These are phyloP conservation scores for Hypomecis atomaria DNA, from an alignment of 2,888 invertebrate species.

Conservation along the genomic window DNA sequence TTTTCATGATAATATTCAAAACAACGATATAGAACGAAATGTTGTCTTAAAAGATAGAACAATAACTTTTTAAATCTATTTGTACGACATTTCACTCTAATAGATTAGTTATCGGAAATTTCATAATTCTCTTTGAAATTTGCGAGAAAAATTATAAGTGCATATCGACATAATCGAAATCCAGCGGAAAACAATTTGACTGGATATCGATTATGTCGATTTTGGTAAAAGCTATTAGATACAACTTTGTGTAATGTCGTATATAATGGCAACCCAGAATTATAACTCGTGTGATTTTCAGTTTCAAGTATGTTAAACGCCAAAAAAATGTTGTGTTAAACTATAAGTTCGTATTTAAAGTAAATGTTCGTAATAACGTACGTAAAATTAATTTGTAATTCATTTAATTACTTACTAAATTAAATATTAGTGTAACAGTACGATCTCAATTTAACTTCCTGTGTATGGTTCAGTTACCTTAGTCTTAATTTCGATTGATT, in stretches of 20 bases:
- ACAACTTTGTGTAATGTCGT: slow-evolving; percentile 7
- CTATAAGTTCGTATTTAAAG: slow-evolving; percentile 59
- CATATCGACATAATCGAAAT: no score
- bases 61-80: slow-evolving; percentile 54
- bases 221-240: neutral
- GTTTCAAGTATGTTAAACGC: slow-evolving; percentile 70
- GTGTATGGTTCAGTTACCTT: slow-evolving; percentile 79
- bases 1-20: slow-evolving; percentile 21
- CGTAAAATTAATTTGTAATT: slow-evolving; percentile 23
- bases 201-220: no score
- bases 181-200: no score
- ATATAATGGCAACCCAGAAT: slow-evolving; percentile 24
- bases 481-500: slow-evolving; percentile 80
- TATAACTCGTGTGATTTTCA: slow-evolving; percentile 76
- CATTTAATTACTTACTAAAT: slow-evolving; percentile 33
- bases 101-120: neutral
- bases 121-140: neutral
- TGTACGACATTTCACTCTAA: neutral
- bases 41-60: slow-evolving; percentile 41
- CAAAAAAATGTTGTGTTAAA: slow-evolving; percentile 75
- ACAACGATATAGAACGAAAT: slow-evolving; percentile 38
- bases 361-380: slow-evolving; percentile 22
- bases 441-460: slow-evolving; percentile 80
- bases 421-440: slow-evolving; percentile 56
- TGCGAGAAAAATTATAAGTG: neutral